These are phyloP conservation scores for Linyphia triangularis DNA, from an alignment of 2,888 invertebrate species.

Conservation along the genomic window DNA sequence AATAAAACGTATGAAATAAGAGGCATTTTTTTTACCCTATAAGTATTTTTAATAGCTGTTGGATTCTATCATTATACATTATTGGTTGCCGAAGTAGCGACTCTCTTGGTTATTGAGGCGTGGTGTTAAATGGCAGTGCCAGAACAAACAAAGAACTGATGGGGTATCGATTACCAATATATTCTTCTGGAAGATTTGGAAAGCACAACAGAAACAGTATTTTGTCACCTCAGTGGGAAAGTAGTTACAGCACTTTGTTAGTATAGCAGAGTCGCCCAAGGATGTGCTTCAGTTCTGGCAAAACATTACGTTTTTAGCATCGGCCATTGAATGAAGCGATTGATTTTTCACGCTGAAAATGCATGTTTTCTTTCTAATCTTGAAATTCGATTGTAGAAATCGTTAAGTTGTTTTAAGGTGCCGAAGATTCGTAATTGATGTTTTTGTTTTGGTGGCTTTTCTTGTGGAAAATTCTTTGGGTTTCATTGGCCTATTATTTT, in stretches of 20 bases:
- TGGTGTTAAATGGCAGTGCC: neutral
- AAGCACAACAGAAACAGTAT: constrained; percentile 27
- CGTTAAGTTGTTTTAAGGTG: no score
- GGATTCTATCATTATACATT: neutral
- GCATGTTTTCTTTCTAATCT: no score
- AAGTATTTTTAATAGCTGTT: neutral
- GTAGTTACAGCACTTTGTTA: constrained; percentile 35
- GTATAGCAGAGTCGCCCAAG: neutral
- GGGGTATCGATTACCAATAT: constrained; percentile 57
- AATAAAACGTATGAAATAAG: neutral
- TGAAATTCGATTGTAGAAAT: no score
- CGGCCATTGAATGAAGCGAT: no score
- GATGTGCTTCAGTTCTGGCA: neutral
- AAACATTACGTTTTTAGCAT: neutral
- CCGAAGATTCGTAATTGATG: no score
- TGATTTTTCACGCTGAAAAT: no score
- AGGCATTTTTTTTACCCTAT: neutral
- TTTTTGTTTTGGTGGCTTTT: neutral
- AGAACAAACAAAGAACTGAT: constrained; percentile 44
- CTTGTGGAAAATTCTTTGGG: neutral
- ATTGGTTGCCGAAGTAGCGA: neutral
- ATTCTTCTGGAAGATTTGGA: constrained; percentile 31
- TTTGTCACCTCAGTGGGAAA: neutral
- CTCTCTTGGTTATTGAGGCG: neutral
- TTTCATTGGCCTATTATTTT: no score